Conservation (phyloP, 2,113 vertebrate species). For the Crypturellus undulatus region DNA sequence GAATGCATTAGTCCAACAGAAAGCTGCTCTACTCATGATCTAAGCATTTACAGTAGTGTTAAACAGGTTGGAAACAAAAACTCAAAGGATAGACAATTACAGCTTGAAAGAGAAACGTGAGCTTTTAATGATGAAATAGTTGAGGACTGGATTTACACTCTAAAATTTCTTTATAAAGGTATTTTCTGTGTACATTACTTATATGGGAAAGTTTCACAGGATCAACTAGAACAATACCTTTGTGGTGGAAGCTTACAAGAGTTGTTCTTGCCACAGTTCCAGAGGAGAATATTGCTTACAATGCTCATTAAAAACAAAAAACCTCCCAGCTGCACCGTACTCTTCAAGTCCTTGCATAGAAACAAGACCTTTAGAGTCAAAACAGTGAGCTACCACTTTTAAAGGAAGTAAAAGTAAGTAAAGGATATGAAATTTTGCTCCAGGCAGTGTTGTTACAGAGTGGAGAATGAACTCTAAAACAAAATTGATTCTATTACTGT, state of each 20-base stretch:
- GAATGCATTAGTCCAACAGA: neutral
- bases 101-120: neutral
- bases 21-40: neutral
- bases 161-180: neutral
- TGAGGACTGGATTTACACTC: neutral
- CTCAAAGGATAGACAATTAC: neutral
- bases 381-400: neutral
- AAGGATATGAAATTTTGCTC: neutral
- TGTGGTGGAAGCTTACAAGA: neutral
- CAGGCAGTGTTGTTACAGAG: neutral
- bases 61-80: neutral
- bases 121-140: neutral
- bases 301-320: neutral
- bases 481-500: neutral
- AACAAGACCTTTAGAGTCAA: neutral
- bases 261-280: neutral
- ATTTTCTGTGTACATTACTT: conserved; percentile 28
- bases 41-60: neutral
- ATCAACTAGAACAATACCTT: conserved; percentile 25
- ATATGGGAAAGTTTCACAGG: neutral
- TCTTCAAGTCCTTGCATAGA: neutral
- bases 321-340: neutral
- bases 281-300: neutral
- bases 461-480: neutral
- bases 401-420: neutral